Base-by-base conservation (phyloP, 2,113 vertebrate species). In the Cricetomys ansorgei region DNA sequence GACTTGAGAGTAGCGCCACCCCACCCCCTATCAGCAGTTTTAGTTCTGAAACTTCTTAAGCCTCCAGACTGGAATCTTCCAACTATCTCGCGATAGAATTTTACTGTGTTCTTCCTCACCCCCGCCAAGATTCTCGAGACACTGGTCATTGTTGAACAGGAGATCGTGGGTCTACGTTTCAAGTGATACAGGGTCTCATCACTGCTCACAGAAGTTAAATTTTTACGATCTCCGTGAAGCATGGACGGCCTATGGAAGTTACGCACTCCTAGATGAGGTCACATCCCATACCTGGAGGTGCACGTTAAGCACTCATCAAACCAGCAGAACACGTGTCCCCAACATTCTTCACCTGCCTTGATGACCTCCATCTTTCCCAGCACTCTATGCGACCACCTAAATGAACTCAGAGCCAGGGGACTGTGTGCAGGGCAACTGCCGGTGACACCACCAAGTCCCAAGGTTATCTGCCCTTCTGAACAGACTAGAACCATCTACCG, bases 281-380 rank as follows among this genome's bases (percentile, higher is more conserved):
- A 80, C 13, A 94, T 27, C 76, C 50, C 69, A 31, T 50, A 55
- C 29, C 55, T 87, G 80, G 53, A 50, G 43, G 79, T 40, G 12
- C 4, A 53, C 50, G 53, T 86, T 76, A 88, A 95, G 87, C 88
- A 92, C 43, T 94, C 88, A 90, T 83, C 72, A 73, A 64, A 50
- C 65, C 70, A 72, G 80, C 50, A 80, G 72, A 94, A 92, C 3
- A 45, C 69, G n/a, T 69, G 53, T 70, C 81, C 45, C 40, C 5
- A 64, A 37, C 57, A 23, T 70, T 70, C 76, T 88, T n/a, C 43
- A 67, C 90, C 80, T 62, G 50, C 25, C 75, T 70, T 29, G 4
- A 43, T 0, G 0, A 4, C 62, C 34, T 92, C 77, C 40, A 37
- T 43, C 11, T 75, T 75, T 55, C 84, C 45, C 57, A 34, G 79